Evolutionary conservation across 1,140 invertebrate genomes (phyloP).

Genomic region (Drosophila grimshawi): DNA sequence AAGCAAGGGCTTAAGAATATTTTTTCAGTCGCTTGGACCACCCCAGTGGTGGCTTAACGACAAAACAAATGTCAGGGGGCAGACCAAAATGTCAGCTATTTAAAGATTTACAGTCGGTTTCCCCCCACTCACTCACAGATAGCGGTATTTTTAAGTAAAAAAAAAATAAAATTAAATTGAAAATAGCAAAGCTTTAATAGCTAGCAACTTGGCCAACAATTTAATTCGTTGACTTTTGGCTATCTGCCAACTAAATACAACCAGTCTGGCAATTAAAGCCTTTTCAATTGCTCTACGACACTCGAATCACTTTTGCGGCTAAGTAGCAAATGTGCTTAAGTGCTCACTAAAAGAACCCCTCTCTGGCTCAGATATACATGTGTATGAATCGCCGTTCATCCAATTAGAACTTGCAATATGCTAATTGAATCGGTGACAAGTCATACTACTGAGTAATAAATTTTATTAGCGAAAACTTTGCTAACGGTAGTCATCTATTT

Average conservation of each 20-base stretch:
- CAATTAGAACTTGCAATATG: slow-evolving; percentile 32
- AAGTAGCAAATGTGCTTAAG: slow-evolving; percentile 37
- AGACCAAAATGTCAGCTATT: slow-evolving; percentile 62
- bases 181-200: neutral
- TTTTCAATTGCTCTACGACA: slow-evolving; percentile 47
- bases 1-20: slow-evolving; percentile 46
- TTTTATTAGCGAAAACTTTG: slow-evolving; percentile 28
- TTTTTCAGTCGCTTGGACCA: slow-evolving; percentile 53
- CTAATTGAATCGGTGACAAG: slow-evolving; percentile 43
- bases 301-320: slow-evolving; percentile 6
- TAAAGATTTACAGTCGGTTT: slow-evolving; percentile 35
- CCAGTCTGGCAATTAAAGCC: slow-evolving; percentile 28
- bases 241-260: slow-evolving; percentile 20
- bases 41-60: slow-evolving; percentile 65
- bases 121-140: slow-evolving; percentile 26
- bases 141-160: slow-evolving; percentile 56
- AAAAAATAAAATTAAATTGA: slow-evolving; percentile 5
- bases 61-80: slow-evolving; percentile 65
- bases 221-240: slow-evolving; percentile 16
- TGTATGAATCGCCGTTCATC: slow-evolving; percentile 23
- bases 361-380: slow-evolving; percentile 33
- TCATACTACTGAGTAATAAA: slow-evolving; percentile 20
- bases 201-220: slow-evolving; percentile 20
- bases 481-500: slow-evolving; percentile 5
- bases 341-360: slow-evolving; percentile 58